Percentiles rank a stretch among this genome's conserved stretches.
These are phyloP conservation scores for Sebastes hubbsi DNA, from an alignment of 2,797 vertebrate species.

Conservation along the genomic window DNA sequence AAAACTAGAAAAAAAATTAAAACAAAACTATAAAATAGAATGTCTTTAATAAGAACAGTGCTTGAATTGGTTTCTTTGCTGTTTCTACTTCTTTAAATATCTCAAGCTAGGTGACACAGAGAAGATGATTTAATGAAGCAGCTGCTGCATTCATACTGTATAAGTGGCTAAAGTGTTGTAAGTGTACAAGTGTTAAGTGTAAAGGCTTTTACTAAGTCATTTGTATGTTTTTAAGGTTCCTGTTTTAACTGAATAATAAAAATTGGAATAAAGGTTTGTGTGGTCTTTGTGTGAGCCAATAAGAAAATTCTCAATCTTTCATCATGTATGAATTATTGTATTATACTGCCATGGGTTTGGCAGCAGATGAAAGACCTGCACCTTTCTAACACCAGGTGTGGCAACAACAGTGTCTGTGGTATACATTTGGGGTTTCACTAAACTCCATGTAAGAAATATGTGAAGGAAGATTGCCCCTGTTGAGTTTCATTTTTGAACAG, in stretches of 20 bases:
- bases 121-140: constrained; percentile 15
- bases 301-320: background rate
- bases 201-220: constrained; percentile 48
- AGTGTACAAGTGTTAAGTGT: constrained; percentile 54
- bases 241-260: constrained; percentile 64
- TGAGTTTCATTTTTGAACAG: background rate
- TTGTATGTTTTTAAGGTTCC: constrained; percentile 69
- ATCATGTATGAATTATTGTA: background rate
- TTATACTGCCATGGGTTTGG: background rate
- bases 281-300: background rate
- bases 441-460: background rate
- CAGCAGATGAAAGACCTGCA: background rate
- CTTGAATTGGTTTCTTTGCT: constrained; percentile 1
- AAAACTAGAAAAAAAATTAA: constrained; percentile 4
- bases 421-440: background rate
- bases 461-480: too few relatives aligned
- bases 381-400: too few relatives aligned
- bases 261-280: constrained; percentile 46
- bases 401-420: background rate
- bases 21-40: background rate
- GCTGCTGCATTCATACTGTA: constrained; percentile 52
- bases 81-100: constrained; percentile 15
- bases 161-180: constrained; percentile 48
- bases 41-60: background rate
- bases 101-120: background rate